Evolutionary conservation across 2,888 invertebrate species (phyloP), one percentile per base, ranked within the genome.

Genomic region (Campoplex nolae): DNA sequence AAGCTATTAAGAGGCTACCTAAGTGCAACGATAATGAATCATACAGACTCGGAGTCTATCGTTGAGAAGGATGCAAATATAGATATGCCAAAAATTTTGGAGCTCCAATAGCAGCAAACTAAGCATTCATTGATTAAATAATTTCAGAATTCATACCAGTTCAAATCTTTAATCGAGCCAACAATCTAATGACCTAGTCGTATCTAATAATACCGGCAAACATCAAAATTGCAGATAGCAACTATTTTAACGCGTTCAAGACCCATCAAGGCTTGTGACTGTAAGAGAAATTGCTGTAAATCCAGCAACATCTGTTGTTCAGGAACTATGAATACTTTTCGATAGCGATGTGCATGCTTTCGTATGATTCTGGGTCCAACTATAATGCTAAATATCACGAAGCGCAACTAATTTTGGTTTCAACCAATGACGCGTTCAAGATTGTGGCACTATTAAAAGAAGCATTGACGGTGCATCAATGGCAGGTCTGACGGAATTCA

Each of bases 1-100:
- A 78, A 74, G 78, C 18, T 56, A 86, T 85, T 62, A 77, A 56
- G 28, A 76, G 56, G 62, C 62, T 32, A 62, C 32, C 62, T 32
- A 32, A 7, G 32, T 16, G 32, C 6, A 28, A 32, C 62, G 16
- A 32, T 62, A 32, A 62, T 32, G 62, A 32, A 32, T 32, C 16
- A 32, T 62, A 16, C 13, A 58, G 23, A 62, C 13, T 62, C 32
- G 1, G 32, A 32, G 32, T 62, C 16, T 32, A 16, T 32, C 32
- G 32, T 13, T 32, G 16, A 62, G 32, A 6, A 32, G 32, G 58
- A 28, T 58, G 62, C 62, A 16, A 32, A 62, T 13, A 62, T 4
- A 1, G 32, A 62, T 32, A 16, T 16, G 8, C 62, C 28, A 0
- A 62, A 62, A 62, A 62, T 16, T 4, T 8, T 32, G 32, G 16